Evolutionary conservation across 1,140 invertebrate species (phyloP).

Genomic region (Odontomachus brunneus): DNA sequence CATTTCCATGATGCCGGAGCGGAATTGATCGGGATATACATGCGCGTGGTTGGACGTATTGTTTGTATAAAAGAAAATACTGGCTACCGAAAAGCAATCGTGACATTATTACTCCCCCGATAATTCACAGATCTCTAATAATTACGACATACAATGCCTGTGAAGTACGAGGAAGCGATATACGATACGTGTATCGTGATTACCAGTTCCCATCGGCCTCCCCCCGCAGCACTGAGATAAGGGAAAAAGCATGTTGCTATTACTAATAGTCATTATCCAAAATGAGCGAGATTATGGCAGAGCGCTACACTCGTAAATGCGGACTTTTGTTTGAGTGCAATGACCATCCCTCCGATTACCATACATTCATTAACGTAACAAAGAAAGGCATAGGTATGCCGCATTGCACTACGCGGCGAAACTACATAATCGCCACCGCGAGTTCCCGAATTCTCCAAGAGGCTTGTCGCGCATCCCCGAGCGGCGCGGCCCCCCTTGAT

Average conservation of each 20-base stretch:
- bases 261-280: constrained; percentile 7
- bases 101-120: too few relatives aligned
- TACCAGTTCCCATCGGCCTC: neutral
- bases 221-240: neutral
- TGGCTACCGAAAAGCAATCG: too few relatives aligned
- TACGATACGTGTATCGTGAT: neutral
- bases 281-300: constrained; percentile 12
- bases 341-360: constrained; percentile 40
- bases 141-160: too few relatives aligned
- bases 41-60: neutral
- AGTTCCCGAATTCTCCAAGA: constrained; percentile 49
- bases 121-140: too few relatives aligned
- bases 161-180: neutral
- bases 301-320: neutral
- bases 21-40: constrained; percentile 54
- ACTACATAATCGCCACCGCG: constrained; percentile 29
- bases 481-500: too few relatives aligned
- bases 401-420: constrained; percentile 24
- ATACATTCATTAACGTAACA: constrained; percentile 46
- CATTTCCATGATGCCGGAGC: constrained; percentile 50
- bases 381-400: constrained; percentile 36
- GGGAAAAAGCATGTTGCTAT: neutral
- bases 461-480: constrained; percentile 21
- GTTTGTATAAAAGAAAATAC: neutral
- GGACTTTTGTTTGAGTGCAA: constrained; percentile 31